Conservation (phyloP, 2,113 vertebrate genomes). For the Tetrao urogallus region DNA sequence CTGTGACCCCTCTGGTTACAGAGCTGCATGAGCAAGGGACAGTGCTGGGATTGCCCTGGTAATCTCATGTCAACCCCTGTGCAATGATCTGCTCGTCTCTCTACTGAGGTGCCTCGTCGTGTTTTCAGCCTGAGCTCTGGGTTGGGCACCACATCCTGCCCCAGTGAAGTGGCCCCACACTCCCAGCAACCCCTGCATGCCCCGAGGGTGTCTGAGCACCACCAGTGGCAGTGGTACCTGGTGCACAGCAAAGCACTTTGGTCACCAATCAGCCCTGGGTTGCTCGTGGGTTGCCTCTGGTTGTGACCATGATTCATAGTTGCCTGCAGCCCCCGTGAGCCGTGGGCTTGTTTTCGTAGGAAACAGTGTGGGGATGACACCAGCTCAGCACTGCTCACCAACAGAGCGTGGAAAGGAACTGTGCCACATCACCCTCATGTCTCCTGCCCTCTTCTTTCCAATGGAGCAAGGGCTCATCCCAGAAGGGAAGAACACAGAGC, state of each 20-base stretch:
- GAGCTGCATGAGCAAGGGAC: rapidly evolving
- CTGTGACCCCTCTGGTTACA: rapidly evolving
- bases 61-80: neutral
- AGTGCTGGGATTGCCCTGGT: rapidly evolving
- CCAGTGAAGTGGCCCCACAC: neutral
- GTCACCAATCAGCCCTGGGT: neutral
- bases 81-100: neutral
- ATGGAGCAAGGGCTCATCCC: rapidly evolving
- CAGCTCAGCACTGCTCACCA: neutral
- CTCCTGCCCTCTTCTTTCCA: neutral
- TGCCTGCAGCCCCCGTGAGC: rapidly evolving
- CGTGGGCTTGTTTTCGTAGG: neutral
- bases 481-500: too few species aligned
- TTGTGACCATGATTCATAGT: neutral
- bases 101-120: too few species aligned
- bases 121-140: neutral
- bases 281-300: rapidly evolving
- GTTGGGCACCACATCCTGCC: neutral
- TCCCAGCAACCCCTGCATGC: neutral
- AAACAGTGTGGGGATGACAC: neutral
- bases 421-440: rapidly evolving
- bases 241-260: rapidly evolving
- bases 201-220: neutral
- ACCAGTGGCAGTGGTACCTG: neutral
- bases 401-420: neutral